Evolutionary conservation across 1,140 invertebrate species (phyloP), one percentile per base, ranked within the genome.

Genomic region (Phocides pigmalion): DNA sequence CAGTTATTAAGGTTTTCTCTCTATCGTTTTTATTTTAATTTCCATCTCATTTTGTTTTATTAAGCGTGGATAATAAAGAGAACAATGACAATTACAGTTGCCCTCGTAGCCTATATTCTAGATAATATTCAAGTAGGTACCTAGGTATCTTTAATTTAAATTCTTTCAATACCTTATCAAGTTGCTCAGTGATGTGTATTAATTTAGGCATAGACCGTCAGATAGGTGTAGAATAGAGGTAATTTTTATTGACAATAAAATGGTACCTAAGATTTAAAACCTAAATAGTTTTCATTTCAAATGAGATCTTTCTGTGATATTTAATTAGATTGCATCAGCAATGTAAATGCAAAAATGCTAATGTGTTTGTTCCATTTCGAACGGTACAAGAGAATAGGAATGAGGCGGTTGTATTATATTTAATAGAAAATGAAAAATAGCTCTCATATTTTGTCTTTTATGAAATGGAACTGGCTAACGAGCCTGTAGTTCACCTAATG

Each of bases 61-160:
- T 32, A 19, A 37, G 49, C 49, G 49, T 37, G 17, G 47, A 28
- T 50, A 32, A 51, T 51, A 22, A 51, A 51, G 11, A 51, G 35
- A 14, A 51, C 32, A 51, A 37, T 51, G 28, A 51, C 49, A 51
- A 37, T 37, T 51, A 51, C 35, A 4, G 32, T 35, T 35, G 49
- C 49, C 47, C 47, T 35, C 47, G 15, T 50, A 51, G 35, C 49
- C 49, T 51, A 51, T 51, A 19, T 51, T 51, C 28, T 51, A 14
- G 12, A 51, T n/a, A 51, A 17, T 35, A 51, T 50, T 50, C 25
- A 11, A 50, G 47, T n/a, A n/a, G n/a, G n/a, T n/a, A n/a, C n/a
- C n/a, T n/a, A n/a, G n/a, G n/a, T 35, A 35, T 35, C n/a, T 35
- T n/a, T 1, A 35, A 35, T 35, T 35, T 35, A 9, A 3, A 35